These are phyloP conservation scores for Cyphomyrus plagiostoma DNA, from an alignment of 2,113 vertebrate genomes.

Conservation along the genomic window DNA sequence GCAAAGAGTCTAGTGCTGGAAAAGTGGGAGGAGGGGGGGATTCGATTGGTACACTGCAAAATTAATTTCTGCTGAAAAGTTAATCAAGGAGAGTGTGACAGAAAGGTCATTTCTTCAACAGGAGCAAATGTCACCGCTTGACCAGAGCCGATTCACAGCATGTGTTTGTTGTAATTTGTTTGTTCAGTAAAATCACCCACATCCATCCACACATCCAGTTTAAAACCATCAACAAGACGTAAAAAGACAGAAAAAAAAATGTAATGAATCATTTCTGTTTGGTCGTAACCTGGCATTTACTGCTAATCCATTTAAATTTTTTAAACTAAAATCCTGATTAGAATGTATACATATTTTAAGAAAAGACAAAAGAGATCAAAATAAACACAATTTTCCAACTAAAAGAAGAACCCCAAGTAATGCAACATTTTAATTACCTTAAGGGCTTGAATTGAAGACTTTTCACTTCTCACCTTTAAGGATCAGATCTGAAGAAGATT, in stretches of 20 bases:
- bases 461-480: too few species aligned
- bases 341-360: not conserved
- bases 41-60: not conserved
- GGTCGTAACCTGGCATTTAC: not conserved
- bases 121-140: not conserved
- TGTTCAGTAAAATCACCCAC: not conserved
- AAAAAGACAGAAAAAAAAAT: not conserved
- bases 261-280: not conserved
- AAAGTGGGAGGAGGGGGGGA: not conserved
- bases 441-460: too few species aligned
- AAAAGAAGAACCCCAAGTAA: not conserved
- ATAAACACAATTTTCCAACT: not conserved
- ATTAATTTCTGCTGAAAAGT: not conserved
- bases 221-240: not conserved
- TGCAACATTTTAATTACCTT: not conserved
- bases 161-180: slow-evolving; percentile 3
- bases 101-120: not conserved
- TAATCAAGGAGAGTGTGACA: not conserved
- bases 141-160: not conserved
- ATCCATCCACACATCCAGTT: not conserved
- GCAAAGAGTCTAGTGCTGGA: not conserved
- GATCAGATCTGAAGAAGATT: too few species aligned
- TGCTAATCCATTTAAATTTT: not conserved
- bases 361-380: not conserved
- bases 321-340: not conserved